A percentile compares a stretch with the other conserved stretches of the same genome.
phyloP scores from a whole-genome alignment of 2,888 invertebrate species.

The Thymelicus acteon region DNA sequence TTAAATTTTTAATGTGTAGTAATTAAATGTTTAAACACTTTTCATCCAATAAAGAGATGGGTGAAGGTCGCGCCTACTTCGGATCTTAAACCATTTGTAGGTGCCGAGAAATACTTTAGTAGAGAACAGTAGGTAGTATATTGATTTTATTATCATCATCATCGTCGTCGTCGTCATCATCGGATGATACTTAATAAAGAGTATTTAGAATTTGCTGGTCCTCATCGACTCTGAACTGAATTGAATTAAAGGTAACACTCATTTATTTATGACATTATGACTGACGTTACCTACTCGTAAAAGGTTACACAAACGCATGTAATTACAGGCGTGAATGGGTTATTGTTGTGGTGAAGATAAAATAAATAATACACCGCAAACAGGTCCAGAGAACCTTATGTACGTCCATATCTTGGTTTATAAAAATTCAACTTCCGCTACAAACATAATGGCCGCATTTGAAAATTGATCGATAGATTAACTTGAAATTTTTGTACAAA shows the following conservation, averaged over 20 bases:
- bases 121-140: too few relatives aligned
- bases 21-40: too few relatives aligned
- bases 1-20: too few relatives aligned
- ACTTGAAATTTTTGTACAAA: too few relatives aligned
- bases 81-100: too few relatives aligned
- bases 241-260: conserved; percentile 54
- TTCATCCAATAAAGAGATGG: too few relatives aligned
- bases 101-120: too few relatives aligned
- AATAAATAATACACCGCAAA: conserved; percentile 44
- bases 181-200: conserved; percentile 50
- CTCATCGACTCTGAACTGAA: conserved; percentile 41
- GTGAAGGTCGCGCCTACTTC: too few relatives aligned
- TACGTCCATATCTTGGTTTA: neutral
- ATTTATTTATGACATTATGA: conserved; percentile 46
- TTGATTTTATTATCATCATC: too few relatives aligned
- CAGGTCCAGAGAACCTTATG: neutral
- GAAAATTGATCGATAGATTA: too few relatives aligned
- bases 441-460: too few relatives aligned
- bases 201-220: conserved; percentile 54
- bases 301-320: conserved; percentile 51
- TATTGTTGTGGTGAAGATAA: conserved; percentile 60
- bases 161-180: too few relatives aligned
- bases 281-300: conserved; percentile 50
- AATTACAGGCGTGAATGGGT: conserved; percentile 56
- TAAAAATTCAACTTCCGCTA: neutral